Evolutionary conservation across 2,888 invertebrate species (phyloP), one percentile per base, ranked within the genome.

Genomic region (Acanthosepion pharaonis): DNA sequence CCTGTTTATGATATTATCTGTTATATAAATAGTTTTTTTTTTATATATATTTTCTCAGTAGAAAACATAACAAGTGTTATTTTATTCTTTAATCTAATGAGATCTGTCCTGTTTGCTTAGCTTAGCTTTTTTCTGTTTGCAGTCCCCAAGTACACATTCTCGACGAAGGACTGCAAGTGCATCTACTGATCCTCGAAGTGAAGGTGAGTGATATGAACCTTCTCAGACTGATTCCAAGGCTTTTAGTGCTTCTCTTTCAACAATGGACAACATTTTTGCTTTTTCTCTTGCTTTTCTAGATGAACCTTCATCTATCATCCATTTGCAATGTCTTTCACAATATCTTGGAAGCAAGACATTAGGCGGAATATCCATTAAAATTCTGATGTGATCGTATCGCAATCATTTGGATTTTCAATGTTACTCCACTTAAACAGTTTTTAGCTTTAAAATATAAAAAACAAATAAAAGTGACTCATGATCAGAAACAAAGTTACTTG

Each of bases 141-240:
- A 78, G 78, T 78, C 78, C n/a, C 78, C 78, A 6, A 78, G 78
- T 78, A 78, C 78, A 78, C 78, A n/a, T 78, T n/a, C n/a, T 11
- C 78, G 78, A 78, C 78, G 78, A 78, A 78, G 78, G 78, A 78
- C n/a, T 15, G n/a, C 78, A n/a, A 78, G 78, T 78, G n/a, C 78
- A 78, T n/a, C 78, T 33, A 33, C 78, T 18, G 78, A 78, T 33
- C n/a, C 78, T 15, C 78, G 78, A n/a, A 78, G n/a, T 78, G 78
- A 78, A 78, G 78, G 78, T 78, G 78, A 78, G 78, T 78, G 78
- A 78, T 2, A 15, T 15, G n/a, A 78, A 33, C 78, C 64, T 25
- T 25, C 64, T 6, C n/a, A 78, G n/a, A n/a, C n/a, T 78, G 78
- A 78, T 78, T n/a, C 11, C 78, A n/a, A 78, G 78, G 78, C 78